Evolutionary conservation across 1,140 invertebrate genomes (phyloP).

Genomic region (Cardiocondyla obscurior): DNA sequence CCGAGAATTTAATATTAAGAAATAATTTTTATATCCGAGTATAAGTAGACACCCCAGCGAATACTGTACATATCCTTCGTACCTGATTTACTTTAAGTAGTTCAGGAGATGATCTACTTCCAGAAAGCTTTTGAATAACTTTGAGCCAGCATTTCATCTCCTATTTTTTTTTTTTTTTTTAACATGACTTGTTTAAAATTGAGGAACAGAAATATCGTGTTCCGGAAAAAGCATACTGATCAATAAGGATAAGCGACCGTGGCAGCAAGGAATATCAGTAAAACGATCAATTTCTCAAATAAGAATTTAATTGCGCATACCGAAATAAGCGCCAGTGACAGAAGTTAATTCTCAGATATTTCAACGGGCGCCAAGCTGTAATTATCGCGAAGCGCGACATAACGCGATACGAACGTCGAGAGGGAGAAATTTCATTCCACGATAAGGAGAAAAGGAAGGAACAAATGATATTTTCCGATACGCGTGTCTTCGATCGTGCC

Average conservation of each 20-base stretch:
- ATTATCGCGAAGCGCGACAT: too few species aligned
- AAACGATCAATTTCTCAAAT: neutral
- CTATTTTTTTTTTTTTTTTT: too few species aligned
- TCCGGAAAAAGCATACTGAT: neutral
- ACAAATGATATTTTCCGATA: constrained; percentile 22
- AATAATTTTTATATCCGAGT: too few species aligned
- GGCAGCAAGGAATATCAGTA: neutral
- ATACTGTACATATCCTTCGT: neutral
- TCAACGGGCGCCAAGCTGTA: neutral
- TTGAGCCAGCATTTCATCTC: too few species aligned
- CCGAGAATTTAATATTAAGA: neutral
- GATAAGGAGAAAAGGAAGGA: neutral
- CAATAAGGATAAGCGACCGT: neutral
- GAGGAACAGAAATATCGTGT: neutral
- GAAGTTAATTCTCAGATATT: neutral
- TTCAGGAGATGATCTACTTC: neutral
- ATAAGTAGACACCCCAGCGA: too few species aligned
- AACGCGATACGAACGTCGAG: neutral
- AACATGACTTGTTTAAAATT: neutral
- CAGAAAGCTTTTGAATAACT: neutral
- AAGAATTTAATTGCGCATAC: neutral
- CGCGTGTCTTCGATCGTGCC: constrained; percentile 12
- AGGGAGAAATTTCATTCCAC: neutral
- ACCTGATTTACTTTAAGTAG: neutral
- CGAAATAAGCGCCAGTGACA: neutral